phyloP scores from a whole-genome alignment of 2,113 vertebrate genomes.

The Spheniscus mendiculus region DNA sequence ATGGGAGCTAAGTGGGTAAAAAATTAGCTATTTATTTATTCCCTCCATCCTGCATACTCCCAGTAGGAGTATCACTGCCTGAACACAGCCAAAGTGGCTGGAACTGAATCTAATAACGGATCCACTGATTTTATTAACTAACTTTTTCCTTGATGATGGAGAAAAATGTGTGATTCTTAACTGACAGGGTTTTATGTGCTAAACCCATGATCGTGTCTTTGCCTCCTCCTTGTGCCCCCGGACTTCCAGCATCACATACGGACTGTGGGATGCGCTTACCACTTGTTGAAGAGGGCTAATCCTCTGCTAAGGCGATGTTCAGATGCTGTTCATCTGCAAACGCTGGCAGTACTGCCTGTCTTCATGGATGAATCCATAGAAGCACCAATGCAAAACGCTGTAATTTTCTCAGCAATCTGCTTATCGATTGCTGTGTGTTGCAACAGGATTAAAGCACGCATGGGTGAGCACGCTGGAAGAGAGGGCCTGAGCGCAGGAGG shows the following conservation, averaged over 20 bases:
- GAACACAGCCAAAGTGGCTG: neutral
- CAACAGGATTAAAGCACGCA: accelerated
- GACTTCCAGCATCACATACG: accelerated
- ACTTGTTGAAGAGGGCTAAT: neutral
- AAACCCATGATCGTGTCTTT: accelerated
- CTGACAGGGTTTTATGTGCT: neutral
- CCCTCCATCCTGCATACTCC: neutral
- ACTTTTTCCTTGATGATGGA: neutral
- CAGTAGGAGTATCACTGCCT: neutral
- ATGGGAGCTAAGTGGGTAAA: slow-evolving; percentile 37
- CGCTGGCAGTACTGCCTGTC: neutral
- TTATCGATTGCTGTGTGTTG: accelerated
- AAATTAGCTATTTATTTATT: slow-evolving; percentile 35
- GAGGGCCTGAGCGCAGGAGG: too few relatives aligned
- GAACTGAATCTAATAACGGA: neutral
- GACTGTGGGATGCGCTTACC: neutral
- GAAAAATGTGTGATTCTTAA: neutral
- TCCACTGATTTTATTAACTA: neutral
- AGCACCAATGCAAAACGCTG: accelerated
- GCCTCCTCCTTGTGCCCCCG: accelerated
- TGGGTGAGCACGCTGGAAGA: neutral
- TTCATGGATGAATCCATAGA: accelerated
- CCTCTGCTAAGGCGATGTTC: neutral
- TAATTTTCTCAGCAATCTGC: accelerated
- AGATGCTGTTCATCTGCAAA: neutral